Conservation (phyloP, 2,797 vertebrate genomes). For the Lithobates pipiens region DNA sequence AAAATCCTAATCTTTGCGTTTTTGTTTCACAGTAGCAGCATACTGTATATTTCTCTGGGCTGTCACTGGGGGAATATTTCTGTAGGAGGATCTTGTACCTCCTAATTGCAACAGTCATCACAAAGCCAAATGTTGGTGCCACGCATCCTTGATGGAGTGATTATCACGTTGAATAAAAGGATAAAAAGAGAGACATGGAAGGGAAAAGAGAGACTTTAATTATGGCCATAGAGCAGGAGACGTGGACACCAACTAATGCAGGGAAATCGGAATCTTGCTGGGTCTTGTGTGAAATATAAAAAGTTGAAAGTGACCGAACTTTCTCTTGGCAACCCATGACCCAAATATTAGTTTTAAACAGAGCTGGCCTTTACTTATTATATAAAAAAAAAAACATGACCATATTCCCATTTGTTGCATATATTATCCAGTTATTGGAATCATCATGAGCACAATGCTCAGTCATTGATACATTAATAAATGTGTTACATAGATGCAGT, state of each 20-base stretch:
- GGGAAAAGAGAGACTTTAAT: too few species aligned
- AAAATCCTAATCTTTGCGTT: background rate
- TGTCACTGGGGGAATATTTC: background rate
- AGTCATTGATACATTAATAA: background rate
- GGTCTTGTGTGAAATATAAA: background rate
- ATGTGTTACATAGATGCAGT: constrained; percentile 21
- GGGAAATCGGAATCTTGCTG: background rate
- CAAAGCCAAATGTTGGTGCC: too few species aligned
- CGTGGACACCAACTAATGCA: too few species aligned
- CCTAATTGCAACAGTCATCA: too few species aligned
- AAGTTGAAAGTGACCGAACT: background rate
- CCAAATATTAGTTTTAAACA: background rate
- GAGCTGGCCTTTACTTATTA: background rate
- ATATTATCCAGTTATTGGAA: background rate
- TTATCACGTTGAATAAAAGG: background rate
- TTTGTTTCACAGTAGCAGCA: background rate
- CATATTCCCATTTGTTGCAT: background rate
- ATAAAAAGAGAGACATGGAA: background rate
- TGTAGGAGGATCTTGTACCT: too few species aligned
- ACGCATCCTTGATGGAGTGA: background rate
- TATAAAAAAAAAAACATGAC: background rate
- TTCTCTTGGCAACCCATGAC: background rate
- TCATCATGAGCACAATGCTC: background rate
- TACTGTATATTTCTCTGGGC: background rate
- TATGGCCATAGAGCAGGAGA: too few species aligned